These are phyloP conservation scores for Ostrea denselamellosa DNA, from an alignment of 1,140 invertebrate species.

Conservation along the genomic window DNA sequence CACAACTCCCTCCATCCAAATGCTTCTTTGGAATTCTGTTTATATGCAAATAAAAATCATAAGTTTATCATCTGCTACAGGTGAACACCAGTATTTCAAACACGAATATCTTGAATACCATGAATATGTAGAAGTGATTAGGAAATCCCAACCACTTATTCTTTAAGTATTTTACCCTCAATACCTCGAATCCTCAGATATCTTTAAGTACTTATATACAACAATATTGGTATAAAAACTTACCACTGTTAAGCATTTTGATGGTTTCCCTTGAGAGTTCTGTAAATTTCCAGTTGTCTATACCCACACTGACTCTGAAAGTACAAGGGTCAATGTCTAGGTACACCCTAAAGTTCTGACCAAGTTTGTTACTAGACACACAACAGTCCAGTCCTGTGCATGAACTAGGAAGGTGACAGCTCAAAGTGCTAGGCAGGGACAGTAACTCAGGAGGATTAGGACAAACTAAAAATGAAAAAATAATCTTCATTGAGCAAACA, in stretches of 20 bases:
- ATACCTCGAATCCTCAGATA: neutral
- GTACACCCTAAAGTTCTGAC: neutral
- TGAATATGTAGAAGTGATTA: too few relatives aligned
- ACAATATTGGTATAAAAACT: neutral
- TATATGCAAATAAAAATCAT: neutral
- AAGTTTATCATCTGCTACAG: neutral
- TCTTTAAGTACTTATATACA: neutral
- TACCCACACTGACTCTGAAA: neutral
- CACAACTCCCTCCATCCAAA: constrained; percentile 28
- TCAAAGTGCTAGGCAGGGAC: neutral
- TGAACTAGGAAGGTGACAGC: constrained; percentile 15
- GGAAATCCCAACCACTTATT: too few relatives aligned
- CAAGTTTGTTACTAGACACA: neutral
- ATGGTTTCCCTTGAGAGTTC: constrained; percentile 16
- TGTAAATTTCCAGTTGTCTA: constrained; percentile 23
- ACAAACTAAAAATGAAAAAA: neutral
- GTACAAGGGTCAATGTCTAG: constrained; percentile 15
- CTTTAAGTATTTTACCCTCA: too few relatives aligned
- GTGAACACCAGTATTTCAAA: too few relatives aligned
- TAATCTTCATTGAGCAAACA: neutral
- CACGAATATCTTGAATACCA: too few relatives aligned
- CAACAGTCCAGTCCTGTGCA: constrained; percentile 36
- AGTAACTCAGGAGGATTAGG: neutral
- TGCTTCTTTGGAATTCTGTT: constrained; percentile 26
- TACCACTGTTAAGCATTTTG: neutral